Evolutionary conservation across 1,140 invertebrate genomes (phyloP), one percentile per base, ranked within the genome.

Genomic region (Hylaeus anthracinus): DNA sequence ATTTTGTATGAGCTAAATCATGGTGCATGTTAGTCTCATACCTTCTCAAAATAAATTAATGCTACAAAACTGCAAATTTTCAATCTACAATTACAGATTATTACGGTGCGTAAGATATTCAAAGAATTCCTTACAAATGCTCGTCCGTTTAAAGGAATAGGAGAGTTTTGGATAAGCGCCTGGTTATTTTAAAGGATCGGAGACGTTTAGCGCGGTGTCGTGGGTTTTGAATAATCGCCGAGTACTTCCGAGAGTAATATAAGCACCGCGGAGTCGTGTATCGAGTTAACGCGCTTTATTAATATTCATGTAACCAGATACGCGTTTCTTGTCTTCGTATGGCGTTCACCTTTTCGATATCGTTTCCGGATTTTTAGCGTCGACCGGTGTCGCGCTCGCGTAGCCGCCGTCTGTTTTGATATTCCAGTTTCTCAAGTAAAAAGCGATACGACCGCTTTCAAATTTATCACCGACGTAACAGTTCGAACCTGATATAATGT

Each of bases 271-370:
- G 9, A 56, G 60, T 53, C 41, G 51, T 65, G 51, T 64, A 70
- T 79, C 70, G 70, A 64, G 70, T 48, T 73, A 79, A 64, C 77
- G 70, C 43, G 65, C 70, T 72, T 73, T 79, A 79, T 79, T 79
- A 79, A 79, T 79, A 79, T 79, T 79, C 77, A 79, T 79, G 69
- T 51, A 37, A 64, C 70, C 77, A 73, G 77, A 73, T 79, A 79
- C 69, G 56, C 48, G 77, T 65, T 79, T 73, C 77, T 72, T 61
- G 58, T 73, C 77, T 79, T 48, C 70, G 70, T 79, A 65, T 72
- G 77, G 77, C 61, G 77, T 79, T 79, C 61, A 79, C 77, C 77
- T 72, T 72, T 79, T 65, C 77, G 70, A 73, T 79, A 79, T 26
- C 56, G 51, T 72, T 79, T 79, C 77, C 67, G 75, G 58, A 78